phyloP scores from a whole-genome alignment of 2,888 invertebrate species.

The Caprella mutica region DNA sequence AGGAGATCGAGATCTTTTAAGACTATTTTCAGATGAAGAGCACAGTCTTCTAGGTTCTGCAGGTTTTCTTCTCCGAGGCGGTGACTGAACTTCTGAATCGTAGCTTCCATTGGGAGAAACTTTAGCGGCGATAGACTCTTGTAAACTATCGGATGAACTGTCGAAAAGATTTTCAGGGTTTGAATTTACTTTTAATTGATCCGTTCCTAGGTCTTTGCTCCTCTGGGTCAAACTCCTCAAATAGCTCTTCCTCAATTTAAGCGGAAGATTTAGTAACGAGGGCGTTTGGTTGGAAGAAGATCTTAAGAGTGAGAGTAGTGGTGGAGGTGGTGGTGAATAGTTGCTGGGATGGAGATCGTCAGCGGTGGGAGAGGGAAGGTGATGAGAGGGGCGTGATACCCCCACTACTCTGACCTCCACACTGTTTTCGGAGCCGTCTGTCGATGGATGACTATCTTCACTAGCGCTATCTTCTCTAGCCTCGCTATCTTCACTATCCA shows the following conservation, averaged over 20 bases:
- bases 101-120: not conserved
- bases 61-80: slow-evolving; percentile 22
- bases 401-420: slow-evolving; percentile 53
- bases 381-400: slow-evolving; percentile 45
- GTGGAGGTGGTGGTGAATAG: slow-evolving; percentile 1
- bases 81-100: not conserved
- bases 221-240: slow-evolving; percentile 1
- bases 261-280: slow-evolving; percentile 9
- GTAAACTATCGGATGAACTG: not conserved
- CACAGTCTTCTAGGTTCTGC: slow-evolving; percentile 24
- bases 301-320: not conserved
- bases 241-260: slow-evolving; percentile 6
- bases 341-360: not conserved
- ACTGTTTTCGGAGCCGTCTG: slow-evolving; percentile 54
- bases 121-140: not conserved
- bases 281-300: slow-evolving; percentile 17
- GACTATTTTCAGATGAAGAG: too few species aligned
- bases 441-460: slow-evolving; percentile 37
- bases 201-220: too few species aligned
- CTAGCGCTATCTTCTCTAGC: slow-evolving; percentile 22
- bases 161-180: not conserved
- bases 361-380: slow-evolving; percentile 7
- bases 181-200: too few species aligned
- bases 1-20: too few species aligned
- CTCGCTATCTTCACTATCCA: slow-evolving; percentile 24